Base-by-base conservation (phyloP, 2,888 invertebrate species). In the Lapara coniferarum region DNA sequence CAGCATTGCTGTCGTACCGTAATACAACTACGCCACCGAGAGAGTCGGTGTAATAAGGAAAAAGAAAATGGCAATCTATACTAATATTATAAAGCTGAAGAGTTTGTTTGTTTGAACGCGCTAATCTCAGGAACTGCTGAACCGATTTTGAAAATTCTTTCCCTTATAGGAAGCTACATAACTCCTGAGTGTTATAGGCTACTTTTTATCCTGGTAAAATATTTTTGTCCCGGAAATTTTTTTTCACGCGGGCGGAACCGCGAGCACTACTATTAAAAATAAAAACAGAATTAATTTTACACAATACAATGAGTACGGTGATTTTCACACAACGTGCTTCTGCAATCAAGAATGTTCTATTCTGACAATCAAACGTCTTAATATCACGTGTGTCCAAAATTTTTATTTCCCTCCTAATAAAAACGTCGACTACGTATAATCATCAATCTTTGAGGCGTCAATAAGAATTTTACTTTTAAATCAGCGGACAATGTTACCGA, bases 401-500 rank as follows among this genome's bases (percentile, higher is more conserved):
- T 63, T 46, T 49, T 49, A 63, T 63, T 49, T 63, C 46, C 59
- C 59, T 46, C 59, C 44, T 63, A 63, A 63, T 63, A 63, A 49
- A 63, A 63, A 63, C 63, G 4, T 63, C 19, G 63, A 46, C 46
- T 49, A 63, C 63, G 63, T 63, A 63, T 63, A 49, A 63, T 46
- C 63, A 46, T 63, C 63, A 49, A 63, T 63, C 63, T 63, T 49
- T 10, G 63, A 46, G 19, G 63, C 49, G 63, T 49, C 63, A 46
- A 63, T 63, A 63, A 63, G 52, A 69, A 69, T 69, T 69, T 69
- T 55, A 69, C 68, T 69, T 69, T 69, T 46, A 69, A 69, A 69
- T 69, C n/a, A 59, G 68, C 63, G 49, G 19, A 46, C 63, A 19
- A 63, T 49, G 63, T 19, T 53, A 69, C 59, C 53, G 68, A 69